These are phyloP conservation scores for Eubasilissa splendida DNA, from an alignment of 2,888 invertebrate species.

Conservation along the genomic window DNA sequence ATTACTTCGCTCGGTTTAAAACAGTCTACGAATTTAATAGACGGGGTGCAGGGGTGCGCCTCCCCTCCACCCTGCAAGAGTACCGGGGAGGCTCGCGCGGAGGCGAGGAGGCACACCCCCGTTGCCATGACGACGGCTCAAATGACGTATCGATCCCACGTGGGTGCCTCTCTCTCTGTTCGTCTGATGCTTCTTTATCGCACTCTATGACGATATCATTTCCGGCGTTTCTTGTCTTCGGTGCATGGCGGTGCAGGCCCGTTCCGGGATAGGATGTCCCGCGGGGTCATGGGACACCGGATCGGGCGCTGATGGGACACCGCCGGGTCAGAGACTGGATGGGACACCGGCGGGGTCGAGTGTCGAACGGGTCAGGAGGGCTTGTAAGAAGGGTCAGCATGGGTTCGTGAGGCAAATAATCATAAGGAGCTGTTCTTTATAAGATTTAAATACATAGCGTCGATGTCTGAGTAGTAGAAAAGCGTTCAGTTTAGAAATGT, in stretches of 20 bases:
- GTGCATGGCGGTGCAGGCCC: conserved; percentile 21
- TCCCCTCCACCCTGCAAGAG: conserved; percentile 22
- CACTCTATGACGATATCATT: conserved; percentile 54
- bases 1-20: conserved; percentile 54
- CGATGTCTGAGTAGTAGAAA: too few relatives aligned
- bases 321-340: neutral
- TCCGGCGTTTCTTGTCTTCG: conserved; percentile 31
- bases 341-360: neutral
- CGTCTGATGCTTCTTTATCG: conserved; percentile 54
- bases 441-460: too few relatives aligned
- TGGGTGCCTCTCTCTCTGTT: conserved; percentile 53
- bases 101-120: conserved; percentile 61
- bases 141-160: conserved; percentile 59
- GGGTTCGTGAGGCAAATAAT: neutral
- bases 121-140: conserved; percentile 73
- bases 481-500: too few relatives aligned
- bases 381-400: neutral
- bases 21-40: conserved; percentile 59
- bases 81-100: conserved; percentile 60
- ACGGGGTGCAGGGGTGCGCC: conserved; percentile 50
- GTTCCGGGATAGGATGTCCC: neutral
- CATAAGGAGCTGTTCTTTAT: neutral
- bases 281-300: neutral
- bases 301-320: conserved; percentile 5
- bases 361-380: neutral